These are phyloP conservation scores for Ispidina lecontei DNA, from an alignment of 2,797 vertebrate species.

Conservation along the genomic window DNA sequence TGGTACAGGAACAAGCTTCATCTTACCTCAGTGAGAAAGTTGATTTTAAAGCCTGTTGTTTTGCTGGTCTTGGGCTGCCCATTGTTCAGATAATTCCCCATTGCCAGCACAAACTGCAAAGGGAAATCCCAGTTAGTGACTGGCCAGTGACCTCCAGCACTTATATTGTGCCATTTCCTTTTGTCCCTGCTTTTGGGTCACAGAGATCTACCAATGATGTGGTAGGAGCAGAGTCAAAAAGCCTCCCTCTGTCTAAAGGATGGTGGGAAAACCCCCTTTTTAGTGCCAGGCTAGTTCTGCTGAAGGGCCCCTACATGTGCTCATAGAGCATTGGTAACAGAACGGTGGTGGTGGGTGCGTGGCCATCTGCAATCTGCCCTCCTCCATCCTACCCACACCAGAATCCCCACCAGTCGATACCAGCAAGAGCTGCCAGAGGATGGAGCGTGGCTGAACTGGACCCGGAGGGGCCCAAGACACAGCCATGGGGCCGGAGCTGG, in stretches of 20 bases:
- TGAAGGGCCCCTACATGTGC: accelerated
- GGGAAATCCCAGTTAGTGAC: background rate
- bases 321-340: background rate
- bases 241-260: background rate
- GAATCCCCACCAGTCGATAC: background rate
- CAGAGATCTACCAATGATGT: background rate
- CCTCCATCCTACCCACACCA: background rate
- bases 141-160: background rate
- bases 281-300: background rate
- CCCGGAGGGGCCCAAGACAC: background rate
- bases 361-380: background rate
- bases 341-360: background rate
- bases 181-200: background rate
- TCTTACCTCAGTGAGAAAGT: conserved; percentile 94
- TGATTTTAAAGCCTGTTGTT: conserved; percentile 97
- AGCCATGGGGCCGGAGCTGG: background rate
- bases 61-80: conserved; percentile 93
- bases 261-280: background rate
- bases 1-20: accelerated
- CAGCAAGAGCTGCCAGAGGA: background rate
- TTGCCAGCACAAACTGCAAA: conserved; percentile 94
- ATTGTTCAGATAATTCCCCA: conserved; percentile 98
- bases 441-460: background rate
- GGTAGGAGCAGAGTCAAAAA: background rate
- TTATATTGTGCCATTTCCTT: accelerated